These are phyloP conservation scores for Tuta absoluta DNA, from an alignment of 2,888 invertebrate species.

Conservation along the genomic window DNA sequence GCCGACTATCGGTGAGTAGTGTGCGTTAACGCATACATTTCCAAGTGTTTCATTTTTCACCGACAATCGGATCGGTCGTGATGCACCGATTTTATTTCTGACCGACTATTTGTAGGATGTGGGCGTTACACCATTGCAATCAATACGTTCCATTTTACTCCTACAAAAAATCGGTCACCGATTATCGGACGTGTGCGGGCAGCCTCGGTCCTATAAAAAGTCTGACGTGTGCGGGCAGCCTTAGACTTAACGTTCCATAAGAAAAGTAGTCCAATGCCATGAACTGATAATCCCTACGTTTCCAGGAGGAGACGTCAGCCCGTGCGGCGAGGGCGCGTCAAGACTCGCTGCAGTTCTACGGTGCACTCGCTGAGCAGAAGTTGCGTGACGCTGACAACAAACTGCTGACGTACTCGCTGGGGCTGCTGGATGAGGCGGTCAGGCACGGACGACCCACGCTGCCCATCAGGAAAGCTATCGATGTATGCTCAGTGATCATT, in stretches of 20 bases:
- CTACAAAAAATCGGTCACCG: too few species aligned
- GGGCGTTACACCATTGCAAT: too few species aligned
- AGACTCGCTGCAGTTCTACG: constrained; percentile 66
- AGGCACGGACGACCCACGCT: constrained; percentile 20
- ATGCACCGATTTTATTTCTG: too few species aligned
- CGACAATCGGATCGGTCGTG: too few species aligned
- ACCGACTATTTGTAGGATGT: too few species aligned
- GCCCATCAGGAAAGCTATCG: constrained; percentile 20
- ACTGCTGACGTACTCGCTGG: constrained; percentile 75
- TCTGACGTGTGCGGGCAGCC: too few species aligned
- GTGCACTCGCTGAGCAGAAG: constrained; percentile 59
- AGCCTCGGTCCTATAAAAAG: too few species aligned
- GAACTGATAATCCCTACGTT: neutral
- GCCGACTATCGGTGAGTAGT: too few species aligned
- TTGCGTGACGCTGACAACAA: constrained; percentile 71
- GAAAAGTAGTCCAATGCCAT: neutral
- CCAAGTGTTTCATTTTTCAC: too few species aligned
- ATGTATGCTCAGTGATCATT: neutral
- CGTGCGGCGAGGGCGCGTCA: constrained; percentile 56
- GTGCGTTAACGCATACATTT: too few species aligned
- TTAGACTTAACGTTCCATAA: neutral
- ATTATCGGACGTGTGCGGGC: too few species aligned
- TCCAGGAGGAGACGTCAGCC: constrained; percentile 64
- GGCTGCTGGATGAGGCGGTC: constrained; percentile 60
- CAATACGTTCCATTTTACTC: too few species aligned